Base-by-base conservation (phyloP, 1,140 invertebrate species). In the Musca domestica region DNA sequence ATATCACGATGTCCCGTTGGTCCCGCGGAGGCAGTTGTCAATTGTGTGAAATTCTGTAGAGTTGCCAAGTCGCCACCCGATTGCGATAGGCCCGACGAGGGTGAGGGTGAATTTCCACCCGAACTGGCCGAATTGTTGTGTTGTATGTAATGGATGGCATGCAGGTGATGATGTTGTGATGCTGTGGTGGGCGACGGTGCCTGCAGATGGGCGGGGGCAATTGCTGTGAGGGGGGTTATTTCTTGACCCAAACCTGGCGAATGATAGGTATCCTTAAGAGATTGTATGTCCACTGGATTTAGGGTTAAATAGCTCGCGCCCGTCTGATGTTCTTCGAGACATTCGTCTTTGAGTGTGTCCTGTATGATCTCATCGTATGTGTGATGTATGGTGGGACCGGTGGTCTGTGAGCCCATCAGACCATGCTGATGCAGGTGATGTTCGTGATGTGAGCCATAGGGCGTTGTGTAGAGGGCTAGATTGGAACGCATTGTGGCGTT, bases 301-400 rank as follows among this genome's bases (percentile, higher is more conserved):
- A 81, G 66, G 48, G 80, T 74, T 20, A 78, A 76, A 54, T 81
- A 81, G 52, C 72, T 78, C n/a, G 72, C 65, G 41, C 71, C 73
- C 27, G 71, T 70, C 27, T 72, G 71, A 67, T 72, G 66, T 20
- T 81, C 76, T 15, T 81, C 79, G 30, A 76, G 72, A 49, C 75
- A 78, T 65, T 81, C 80, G 48, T 77, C 80, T 63, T 81, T 81
- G 0, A 81, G 67, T 6, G 80, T 81, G 66, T 81, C 80, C 67
- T 80, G 75, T 48, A 81, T 81, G 6, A 81, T 76, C 49, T 81
- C 80, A 70, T 81, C 74, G n/a, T 2, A 81, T 81, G 67, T 27
- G 69, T 71, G 61, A 41, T 41, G 34, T 41, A n/a, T n/a, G 15
- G 71, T n/a, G 46, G 49, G 27, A 12, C 71, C 73, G 3, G 71